Conservation (phyloP, 1,140 invertebrate species). For the Drosophila ficusphila region DNA sequence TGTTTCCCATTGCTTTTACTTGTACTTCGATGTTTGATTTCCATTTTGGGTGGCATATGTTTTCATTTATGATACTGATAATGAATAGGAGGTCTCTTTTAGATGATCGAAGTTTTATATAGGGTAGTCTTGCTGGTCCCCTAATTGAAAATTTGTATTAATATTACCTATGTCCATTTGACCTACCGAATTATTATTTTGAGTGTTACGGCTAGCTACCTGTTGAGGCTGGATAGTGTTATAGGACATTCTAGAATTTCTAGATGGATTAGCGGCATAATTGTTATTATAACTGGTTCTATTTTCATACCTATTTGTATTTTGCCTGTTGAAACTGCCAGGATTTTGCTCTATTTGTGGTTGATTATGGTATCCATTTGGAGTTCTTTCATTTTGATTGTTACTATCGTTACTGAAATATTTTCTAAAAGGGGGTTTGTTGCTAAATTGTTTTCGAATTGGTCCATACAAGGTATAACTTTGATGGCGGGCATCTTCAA, state of each 20-base stretch:
- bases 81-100: too few species aligned
- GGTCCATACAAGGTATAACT: constrained; percentile 1
- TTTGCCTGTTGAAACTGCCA: background rate
- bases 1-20: too few species aligned
- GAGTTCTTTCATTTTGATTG: background rate
- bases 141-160: constrained; percentile 11
- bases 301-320: background rate
- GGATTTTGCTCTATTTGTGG: background rate
- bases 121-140: too few species aligned
- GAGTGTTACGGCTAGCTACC: background rate
- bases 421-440: background rate
- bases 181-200: background rate
- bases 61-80: too few species aligned
- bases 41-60: too few species aligned
- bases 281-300: background rate
- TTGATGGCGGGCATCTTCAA: background rate
- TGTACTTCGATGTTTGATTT: too few species aligned
- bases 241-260: background rate
- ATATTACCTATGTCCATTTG: background rate
- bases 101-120: too few species aligned
- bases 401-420: constrained; percentile 1
- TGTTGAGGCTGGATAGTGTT: too few species aligned
- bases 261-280: background rate
- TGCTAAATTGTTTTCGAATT: constrained; percentile 10
- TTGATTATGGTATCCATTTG: background rate